These are phyloP conservation scores for Nothobranchius furzeri DNA, from an alignment of 2,113 vertebrate species.

Conservation along the genomic window DNA sequence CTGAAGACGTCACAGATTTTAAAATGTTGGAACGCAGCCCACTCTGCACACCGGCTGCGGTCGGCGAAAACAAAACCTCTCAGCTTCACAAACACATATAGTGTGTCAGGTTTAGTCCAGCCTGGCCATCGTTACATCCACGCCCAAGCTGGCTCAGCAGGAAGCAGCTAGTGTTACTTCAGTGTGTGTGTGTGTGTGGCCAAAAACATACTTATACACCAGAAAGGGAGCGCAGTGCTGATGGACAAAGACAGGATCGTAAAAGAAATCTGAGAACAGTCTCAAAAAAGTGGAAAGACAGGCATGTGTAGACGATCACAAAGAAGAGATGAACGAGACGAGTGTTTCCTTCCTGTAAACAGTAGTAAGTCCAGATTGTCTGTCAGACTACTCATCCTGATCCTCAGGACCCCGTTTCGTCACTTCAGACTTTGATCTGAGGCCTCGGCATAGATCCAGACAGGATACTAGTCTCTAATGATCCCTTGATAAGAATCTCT, in stretches of 20 bases:
- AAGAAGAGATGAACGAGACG: slow-evolving; percentile 33
- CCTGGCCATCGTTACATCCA: slow-evolving; percentile 45
- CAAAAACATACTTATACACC: slow-evolving; percentile 26
- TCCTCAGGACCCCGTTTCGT: slow-evolving; percentile 18
- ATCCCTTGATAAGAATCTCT: slow-evolving; percentile 32
- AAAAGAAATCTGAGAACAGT: neutral
- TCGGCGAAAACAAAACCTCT: slow-evolving; percentile 32
- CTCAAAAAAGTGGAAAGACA: neutral
- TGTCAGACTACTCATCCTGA: slow-evolving; percentile 43
- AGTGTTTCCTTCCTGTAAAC: slow-evolving; percentile 12
- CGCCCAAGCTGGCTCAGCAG: slow-evolving; percentile 27
- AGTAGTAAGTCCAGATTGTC: slow-evolving; percentile 11
- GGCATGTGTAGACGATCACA: slow-evolving; percentile 3
- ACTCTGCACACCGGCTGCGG: slow-evolving; percentile 8
- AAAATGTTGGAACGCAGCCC: slow-evolving; percentile 20
- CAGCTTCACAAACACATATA: slow-evolving; percentile 23
- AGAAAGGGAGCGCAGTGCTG: slow-evolving; percentile 11
- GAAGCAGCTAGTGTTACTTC: slow-evolving; percentile 14
- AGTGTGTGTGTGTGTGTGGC: slow-evolving; percentile 22
- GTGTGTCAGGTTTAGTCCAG: slow-evolving; percentile 19
- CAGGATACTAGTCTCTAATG: slow-evolving; percentile 62
- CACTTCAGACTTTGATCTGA: slow-evolving; percentile 46
- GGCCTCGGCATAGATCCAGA: slow-evolving; percentile 4
- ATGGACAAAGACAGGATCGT: neutral
- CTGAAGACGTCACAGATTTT: slow-evolving; percentile 19